Conservation (phyloP, 2,888 invertebrate genomes). For the Odontomyia ornata region DNA sequence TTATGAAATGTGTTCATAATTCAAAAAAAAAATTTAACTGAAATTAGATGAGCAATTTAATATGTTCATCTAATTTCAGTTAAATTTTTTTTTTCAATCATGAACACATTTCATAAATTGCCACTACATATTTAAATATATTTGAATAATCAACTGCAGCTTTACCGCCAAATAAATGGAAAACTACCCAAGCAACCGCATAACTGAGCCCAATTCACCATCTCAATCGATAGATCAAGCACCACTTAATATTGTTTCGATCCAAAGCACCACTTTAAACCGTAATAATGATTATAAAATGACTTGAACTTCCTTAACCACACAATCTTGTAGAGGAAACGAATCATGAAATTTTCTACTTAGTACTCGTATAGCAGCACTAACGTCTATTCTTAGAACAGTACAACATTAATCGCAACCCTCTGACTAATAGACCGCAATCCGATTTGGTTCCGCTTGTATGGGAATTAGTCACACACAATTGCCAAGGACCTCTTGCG, state of each 20-base stretch:
- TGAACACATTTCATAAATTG: too few relatives aligned
- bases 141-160: too few relatives aligned
- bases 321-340: neutral
- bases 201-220: too few relatives aligned
- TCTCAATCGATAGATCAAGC: neutral
- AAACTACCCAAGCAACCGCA: too few relatives aligned
- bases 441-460: neutral
- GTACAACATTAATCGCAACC: neutral
- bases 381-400: neutral
- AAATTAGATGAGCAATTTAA: too few relatives aligned
- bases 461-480: conserved; percentile 7
- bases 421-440: neutral
- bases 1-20: too few relatives aligned
- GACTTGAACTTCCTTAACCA: neutral
- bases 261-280: neutral
- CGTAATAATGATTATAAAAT: neutral
- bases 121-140: too few relatives aligned
- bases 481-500: conserved; percentile 24
- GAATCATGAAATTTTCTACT: conserved; percentile 4
- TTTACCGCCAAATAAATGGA: too few relatives aligned
- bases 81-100: too few relatives aligned
- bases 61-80: too few relatives aligned
- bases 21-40: too few relatives aligned
- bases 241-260: neutral
- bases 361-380: neutral